phyloP scores from a whole-genome alignment of 1,140 invertebrate genomes.

The Caerostris darwini region DNA sequence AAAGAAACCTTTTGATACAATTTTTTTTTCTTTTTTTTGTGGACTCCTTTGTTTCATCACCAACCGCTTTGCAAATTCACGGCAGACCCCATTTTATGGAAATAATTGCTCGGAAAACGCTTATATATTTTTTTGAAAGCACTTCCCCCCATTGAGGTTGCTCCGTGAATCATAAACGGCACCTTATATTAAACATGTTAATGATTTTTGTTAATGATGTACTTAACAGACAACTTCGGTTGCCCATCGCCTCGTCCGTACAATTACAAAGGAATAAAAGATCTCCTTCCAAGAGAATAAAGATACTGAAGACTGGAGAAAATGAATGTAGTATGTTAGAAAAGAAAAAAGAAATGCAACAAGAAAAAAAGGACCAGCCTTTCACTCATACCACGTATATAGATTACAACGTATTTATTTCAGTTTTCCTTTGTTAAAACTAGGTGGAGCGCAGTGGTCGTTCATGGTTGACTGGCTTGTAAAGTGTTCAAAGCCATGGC shows the following conservation, averaged over 20 bases:
- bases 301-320: background rate
- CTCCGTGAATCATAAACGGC: constrained; percentile 49
- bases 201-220: constrained; percentile 76
- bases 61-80: background rate
- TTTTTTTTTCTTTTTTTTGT: background rate
- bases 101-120: constrained; percentile 61
- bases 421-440: constrained; percentile 49
- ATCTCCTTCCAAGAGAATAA: constrained; percentile 12
- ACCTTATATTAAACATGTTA: constrained; percentile 60
- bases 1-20: background rate
- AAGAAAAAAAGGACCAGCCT: background rate
- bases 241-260: constrained; percentile 8
- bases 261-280: constrained; percentile 49
- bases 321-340: background rate
- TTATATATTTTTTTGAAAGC: constrained; percentile 25
- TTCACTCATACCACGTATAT: constrained; percentile 36
- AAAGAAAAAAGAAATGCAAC: background rate
- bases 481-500: constrained; percentile 1
- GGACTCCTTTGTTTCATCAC: background rate
- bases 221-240: constrained; percentile 62
- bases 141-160: background rate
- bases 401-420: constrained; percentile 71
- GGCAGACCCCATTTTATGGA: constrained; percentile 32
- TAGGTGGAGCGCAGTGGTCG: constrained; percentile 36
- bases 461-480: background rate